Evolutionary conservation across 2,797 vertebrate species (phyloP).

Genomic region (Sylvia borin): DNA sequence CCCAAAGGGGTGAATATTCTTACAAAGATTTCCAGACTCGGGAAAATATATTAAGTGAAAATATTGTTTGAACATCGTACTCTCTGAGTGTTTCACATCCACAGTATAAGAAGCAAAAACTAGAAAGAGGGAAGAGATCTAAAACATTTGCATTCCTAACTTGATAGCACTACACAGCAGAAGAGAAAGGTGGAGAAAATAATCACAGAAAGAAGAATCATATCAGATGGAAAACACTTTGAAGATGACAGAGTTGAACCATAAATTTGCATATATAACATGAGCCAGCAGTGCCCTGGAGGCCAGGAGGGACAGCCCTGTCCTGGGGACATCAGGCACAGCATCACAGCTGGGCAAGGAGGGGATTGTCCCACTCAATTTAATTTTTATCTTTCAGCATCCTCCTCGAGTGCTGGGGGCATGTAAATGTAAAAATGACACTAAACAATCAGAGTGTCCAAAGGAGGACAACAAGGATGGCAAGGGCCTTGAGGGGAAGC

Average conservation of each 20-base stretch:
- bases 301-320: rapidly evolving
- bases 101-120: neutral
- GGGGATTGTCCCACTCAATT: neutral
- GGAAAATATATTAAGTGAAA: neutral
- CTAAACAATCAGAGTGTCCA: neutral
- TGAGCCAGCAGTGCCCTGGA: neutral
- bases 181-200: neutral
- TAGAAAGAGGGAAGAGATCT: neutral
- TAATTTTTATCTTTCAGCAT: too few relatives aligned
- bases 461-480: rapidly evolving
- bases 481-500: neutral
- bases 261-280: neutral
- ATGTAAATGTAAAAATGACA: neutral
- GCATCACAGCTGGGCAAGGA: rapidly evolving
- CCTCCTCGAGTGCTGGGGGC: neutral
- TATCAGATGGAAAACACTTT: neutral
- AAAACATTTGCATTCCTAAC: neutral
- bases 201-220: neutral
- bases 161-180: neutral
- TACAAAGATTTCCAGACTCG: neutral
- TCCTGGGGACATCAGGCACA: neutral
- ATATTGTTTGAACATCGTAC: neutral
- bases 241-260: neutral
- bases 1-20: neutral
- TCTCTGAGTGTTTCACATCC: neutral